These are phyloP conservation scores for Valencia hispanica DNA, from an alignment of 2,797 vertebrate species.

Conservation along the genomic window DNA sequence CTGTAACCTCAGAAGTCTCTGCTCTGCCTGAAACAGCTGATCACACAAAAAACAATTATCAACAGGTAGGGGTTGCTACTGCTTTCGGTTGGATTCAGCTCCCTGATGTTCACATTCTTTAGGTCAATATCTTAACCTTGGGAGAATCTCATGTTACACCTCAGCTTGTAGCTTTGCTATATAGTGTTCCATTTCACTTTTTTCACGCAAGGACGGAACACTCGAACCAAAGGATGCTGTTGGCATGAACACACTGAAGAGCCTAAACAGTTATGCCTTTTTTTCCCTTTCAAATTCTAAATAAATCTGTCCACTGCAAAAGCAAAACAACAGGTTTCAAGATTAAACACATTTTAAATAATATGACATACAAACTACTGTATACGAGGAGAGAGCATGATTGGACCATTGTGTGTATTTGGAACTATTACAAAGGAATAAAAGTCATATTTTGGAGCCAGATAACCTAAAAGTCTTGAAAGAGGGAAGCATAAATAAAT, in stretches of 20 bases:
- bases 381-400: neutral
- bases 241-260: neutral
- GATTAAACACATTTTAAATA: neutral
- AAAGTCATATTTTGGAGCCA: neutral
- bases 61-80: neutral
- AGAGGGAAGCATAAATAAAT: neutral
- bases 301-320: neutral
- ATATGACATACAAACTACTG: neutral
- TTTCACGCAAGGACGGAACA: neutral
- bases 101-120: neutral
- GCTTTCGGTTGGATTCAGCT: neutral
- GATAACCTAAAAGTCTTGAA: neutral
- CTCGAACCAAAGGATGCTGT: neutral
- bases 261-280: neutral
- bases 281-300: neutral
- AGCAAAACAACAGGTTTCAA: neutral
- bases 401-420: neutral
- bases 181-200: neutral
- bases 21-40: constrained; percentile 92
- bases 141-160: neutral
- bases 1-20: constrained; percentile 90
- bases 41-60: constrained; percentile 42
- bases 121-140: neutral
- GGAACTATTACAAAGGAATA: neutral
- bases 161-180: neutral